A percentile compares a stretch with the other conserved stretches of the same genome.
Evolutionary conservation across 2,113 vertebrate species (phyloP).

Genomic region (Sylvicapra grimmia): DNA sequence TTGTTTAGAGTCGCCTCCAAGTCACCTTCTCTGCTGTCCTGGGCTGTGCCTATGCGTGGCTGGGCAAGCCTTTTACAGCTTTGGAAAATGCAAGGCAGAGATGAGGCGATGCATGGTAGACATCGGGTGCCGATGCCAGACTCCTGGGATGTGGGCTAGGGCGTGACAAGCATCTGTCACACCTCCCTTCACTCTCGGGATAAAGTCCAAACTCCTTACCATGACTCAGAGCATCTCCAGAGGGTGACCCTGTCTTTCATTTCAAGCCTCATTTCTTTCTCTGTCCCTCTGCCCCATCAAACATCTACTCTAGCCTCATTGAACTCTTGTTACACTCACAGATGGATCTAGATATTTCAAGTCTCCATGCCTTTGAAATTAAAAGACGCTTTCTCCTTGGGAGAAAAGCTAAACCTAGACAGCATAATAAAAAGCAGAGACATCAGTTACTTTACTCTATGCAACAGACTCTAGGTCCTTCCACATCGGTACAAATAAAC

Average conservation of each 20-base stretch:
- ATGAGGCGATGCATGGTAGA: not conserved
- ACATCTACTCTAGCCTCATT: not conserved
- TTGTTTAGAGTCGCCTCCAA: not conserved
- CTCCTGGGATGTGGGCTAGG: not conserved
- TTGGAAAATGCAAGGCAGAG: not conserved
- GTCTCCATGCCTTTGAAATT: not conserved
- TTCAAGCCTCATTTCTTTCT: not conserved
- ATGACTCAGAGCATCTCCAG: not conserved
- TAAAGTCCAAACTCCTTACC: not conserved
- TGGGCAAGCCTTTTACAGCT: not conserved
- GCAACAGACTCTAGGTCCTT: not conserved
- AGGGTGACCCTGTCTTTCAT: not conserved
- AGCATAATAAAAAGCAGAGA: not conserved
- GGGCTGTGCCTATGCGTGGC: not conserved
- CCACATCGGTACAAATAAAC: not conserved
- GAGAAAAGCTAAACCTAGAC: not conserved
- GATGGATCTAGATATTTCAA: not conserved
- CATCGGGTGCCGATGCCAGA: not conserved
- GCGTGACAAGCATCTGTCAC: not conserved
- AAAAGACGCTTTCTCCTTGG: not conserved
- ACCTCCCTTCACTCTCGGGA: not conserved
- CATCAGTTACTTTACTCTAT: not conserved
- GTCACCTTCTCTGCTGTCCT: not conserved
- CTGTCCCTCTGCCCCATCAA: not conserved
- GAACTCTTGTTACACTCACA: too few relatives aligned